phyloP scores from a whole-genome alignment of 2,113 vertebrate genomes.

The Prionailurus viverrinus region DNA sequence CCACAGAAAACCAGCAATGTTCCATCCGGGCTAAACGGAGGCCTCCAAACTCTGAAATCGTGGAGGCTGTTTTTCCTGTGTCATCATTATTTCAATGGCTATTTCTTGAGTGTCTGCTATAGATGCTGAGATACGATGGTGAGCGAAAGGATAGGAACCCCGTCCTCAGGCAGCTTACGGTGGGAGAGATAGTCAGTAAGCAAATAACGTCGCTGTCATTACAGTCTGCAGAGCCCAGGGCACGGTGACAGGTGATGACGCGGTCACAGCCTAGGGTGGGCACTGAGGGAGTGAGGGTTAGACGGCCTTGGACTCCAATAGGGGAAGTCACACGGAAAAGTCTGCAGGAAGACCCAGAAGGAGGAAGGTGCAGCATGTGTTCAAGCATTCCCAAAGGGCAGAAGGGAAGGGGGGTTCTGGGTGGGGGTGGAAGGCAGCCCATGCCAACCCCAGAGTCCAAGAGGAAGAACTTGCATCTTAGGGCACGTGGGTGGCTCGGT shows the following conservation, averaged over 20 bases:
- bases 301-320: not conserved
- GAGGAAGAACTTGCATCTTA: not conserved
- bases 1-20: not conserved
- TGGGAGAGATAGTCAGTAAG: not conserved
- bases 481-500: no score
- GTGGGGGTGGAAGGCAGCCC: not conserved
- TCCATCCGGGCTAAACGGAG: not conserved
- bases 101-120: not conserved
- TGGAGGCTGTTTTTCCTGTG: accelerated
- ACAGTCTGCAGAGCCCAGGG: not conserved
- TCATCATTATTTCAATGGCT: not conserved
- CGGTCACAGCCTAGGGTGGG: accelerated
- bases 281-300: not conserved
- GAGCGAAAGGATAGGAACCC: not conserved
- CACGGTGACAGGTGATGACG: accelerated
- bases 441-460: not conserved
- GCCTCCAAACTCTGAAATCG: not conserved
- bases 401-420: not conserved
- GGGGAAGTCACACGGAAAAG: not conserved
- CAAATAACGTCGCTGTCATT: accelerated
- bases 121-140: not conserved
- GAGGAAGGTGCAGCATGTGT: not conserved
- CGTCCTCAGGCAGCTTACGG: not conserved
- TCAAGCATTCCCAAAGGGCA: not conserved
- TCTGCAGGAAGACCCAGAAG: not conserved